phyloP scores from a whole-genome alignment of 2,888 invertebrate genomes.

The Shargacucullia verbasci region DNA sequence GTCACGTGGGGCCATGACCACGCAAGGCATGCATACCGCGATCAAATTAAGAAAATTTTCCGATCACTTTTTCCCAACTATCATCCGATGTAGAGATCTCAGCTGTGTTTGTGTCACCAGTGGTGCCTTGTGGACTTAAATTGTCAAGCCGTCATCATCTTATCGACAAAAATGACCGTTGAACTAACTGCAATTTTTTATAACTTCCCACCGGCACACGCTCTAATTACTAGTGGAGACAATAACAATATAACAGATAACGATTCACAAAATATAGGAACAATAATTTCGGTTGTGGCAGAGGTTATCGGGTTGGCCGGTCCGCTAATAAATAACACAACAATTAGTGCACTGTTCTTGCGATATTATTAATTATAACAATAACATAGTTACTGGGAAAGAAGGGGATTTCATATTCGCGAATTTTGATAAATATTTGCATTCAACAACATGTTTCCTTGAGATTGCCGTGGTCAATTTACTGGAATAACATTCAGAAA shows the following conservation, averaged over 20 bases:
- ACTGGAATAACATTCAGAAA: too few relatives aligned
- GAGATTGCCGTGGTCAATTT: too few relatives aligned
- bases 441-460: too few relatives aligned
- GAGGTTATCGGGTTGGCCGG: constrained; percentile 66
- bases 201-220: constrained; percentile 43
- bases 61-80: background rate
- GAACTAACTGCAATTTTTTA: constrained; percentile 44
- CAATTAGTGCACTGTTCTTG: constrained; percentile 63
- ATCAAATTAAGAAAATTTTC: background rate
- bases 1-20: too few relatives aligned
- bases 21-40: too few relatives aligned
- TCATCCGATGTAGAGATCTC: background rate
- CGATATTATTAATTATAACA: constrained; percentile 55
- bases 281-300: constrained; percentile 71
- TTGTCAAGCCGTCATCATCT: constrained; percentile 12
- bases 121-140: constrained; percentile 3
- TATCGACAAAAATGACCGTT: constrained; percentile 32
- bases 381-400: constrained; percentile 53
- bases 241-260: constrained; percentile 57
- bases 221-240: constrained; percentile 51
- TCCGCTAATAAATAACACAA: constrained; percentile 60
- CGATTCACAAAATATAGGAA: constrained; percentile 69
- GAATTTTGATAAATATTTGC: constrained; percentile 1
- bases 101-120: background rate
- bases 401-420: constrained; percentile 23